Percentiles rank a stretch among this genome's conserved stretches.
Conservation (phyloP, 30 jellyfish, hydroid and myxozoan genomes). For the Mastigias papua region DNA sequence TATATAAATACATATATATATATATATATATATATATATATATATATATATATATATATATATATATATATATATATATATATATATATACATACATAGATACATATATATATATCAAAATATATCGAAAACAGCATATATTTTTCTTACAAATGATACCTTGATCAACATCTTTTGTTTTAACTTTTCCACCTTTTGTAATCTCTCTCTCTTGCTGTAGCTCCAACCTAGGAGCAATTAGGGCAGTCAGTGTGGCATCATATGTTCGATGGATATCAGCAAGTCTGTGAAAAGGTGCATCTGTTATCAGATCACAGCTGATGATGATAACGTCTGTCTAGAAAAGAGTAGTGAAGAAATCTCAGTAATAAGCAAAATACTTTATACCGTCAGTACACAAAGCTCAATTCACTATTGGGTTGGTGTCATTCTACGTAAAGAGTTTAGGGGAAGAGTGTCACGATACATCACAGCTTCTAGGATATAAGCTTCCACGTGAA, state of each 20-base stretch:
- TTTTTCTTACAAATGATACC: conserved; percentile 14
- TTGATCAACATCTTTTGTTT: conserved; percentile 59
- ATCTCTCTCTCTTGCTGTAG: conserved; percentile 73
- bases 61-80: background rate
- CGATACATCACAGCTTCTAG: too few species aligned
- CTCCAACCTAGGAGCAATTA: conserved; percentile 80
- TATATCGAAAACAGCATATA: too few species aligned
- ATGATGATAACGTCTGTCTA: conserved; percentile 79
- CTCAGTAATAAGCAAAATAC: background rate
- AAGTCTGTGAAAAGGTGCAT: conserved; percentile 87
- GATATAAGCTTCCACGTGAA: too few species aligned
- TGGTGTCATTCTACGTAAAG: too few species aligned
- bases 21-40: conserved; percentile 1
- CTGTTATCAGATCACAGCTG: conserved; percentile 89
- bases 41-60: background rate
- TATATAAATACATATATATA: background rate
- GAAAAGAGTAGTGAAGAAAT: background rate
- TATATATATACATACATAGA: too few species aligned
- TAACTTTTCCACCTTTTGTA: conserved; percentile 37
- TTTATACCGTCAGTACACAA: too few species aligned
- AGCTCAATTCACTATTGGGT: too few species aligned
- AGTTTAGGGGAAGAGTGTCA: too few species aligned
- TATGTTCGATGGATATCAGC: conserved; percentile 87
- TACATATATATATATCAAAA: too few species aligned
- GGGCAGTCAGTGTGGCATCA: conserved; percentile 85